A percentile compares a stretch with the other conserved stretches of the same genome.
phyloP scores from a whole-genome alignment of 2,113 vertebrate species.

The Notarius lentiginosus region DNA sequence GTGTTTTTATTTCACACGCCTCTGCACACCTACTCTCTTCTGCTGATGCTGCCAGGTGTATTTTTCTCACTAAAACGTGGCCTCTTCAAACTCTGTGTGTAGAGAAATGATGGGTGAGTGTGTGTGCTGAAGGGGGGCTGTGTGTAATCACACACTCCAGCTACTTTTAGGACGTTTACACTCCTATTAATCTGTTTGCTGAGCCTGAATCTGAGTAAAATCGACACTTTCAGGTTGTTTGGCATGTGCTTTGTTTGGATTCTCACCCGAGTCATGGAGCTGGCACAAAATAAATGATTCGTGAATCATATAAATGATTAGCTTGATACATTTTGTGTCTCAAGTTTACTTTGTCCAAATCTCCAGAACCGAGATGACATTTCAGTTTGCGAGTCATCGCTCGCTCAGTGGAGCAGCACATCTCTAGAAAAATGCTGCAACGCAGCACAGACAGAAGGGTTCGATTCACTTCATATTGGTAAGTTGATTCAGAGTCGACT shows the following conservation, averaged over 20 bases:
- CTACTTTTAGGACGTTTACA: neutral
- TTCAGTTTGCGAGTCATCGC: neutral
- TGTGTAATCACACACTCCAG: neutral
- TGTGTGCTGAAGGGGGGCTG: neutral
- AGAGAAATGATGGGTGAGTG: neutral
- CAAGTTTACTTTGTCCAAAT: neutral
- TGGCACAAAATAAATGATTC: neutral
- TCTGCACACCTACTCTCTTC: slow-evolving; percentile 41
- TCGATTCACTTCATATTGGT: neutral
- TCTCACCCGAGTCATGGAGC: neutral
- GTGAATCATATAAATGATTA: neutral
- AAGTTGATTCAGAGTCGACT: neutral
- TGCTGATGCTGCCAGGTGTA: slow-evolving; percentile 4
- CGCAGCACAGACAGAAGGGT: too few relatives aligned
- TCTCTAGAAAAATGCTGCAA: neutral
- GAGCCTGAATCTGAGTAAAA: neutral
- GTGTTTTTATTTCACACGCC: slow-evolving; percentile 15
- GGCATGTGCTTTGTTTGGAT: too few relatives aligned
- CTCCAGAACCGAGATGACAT: neutral
- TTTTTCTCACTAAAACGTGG: neutral
- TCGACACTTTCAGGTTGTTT: neutral
- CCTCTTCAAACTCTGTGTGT: neutral
- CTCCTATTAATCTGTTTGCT: neutral
- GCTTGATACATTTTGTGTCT: neutral
- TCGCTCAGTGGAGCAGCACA: neutral